Evolutionary conservation across 2,797 vertebrate species (phyloP).

Genomic region (Micrastur ruficollis): DNA sequence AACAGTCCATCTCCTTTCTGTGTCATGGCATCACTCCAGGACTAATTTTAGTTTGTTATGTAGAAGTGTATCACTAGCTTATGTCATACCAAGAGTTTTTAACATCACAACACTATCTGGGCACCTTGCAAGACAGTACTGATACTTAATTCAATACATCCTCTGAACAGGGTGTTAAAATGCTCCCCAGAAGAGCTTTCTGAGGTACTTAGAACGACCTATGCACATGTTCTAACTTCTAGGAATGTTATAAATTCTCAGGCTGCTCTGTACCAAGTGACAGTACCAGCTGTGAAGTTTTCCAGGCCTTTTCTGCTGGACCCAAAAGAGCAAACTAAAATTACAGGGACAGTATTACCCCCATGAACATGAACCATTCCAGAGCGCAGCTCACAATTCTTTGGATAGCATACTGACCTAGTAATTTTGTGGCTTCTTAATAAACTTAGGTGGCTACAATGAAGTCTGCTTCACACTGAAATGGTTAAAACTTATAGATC

Average conservation of each 20-base stretch:
- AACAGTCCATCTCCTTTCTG: neutral
- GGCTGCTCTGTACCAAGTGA: neutral
- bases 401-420: neutral
- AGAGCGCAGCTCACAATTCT: neutral
- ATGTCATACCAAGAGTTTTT: neutral
- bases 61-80: neutral
- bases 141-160: neutral
- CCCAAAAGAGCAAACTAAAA: neutral
- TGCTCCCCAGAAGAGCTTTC: neutral
- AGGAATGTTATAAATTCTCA: neutral
- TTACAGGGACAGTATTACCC: neutral
- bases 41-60: neutral
- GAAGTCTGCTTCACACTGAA: neutral
- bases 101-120: neutral
- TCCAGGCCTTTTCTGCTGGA: neutral
- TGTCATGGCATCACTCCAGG: neutral
- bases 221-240: neutral
- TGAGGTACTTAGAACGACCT: neutral
- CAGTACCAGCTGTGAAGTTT: neutral
- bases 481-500: neutral
- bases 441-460: neutral
- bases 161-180: neutral
- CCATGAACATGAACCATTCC: neutral
- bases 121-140: neutral
- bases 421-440: neutral